Evolutionary conservation across 1,140 invertebrate genomes (phyloP).

Genomic region (Drosophila busckii): DNA sequence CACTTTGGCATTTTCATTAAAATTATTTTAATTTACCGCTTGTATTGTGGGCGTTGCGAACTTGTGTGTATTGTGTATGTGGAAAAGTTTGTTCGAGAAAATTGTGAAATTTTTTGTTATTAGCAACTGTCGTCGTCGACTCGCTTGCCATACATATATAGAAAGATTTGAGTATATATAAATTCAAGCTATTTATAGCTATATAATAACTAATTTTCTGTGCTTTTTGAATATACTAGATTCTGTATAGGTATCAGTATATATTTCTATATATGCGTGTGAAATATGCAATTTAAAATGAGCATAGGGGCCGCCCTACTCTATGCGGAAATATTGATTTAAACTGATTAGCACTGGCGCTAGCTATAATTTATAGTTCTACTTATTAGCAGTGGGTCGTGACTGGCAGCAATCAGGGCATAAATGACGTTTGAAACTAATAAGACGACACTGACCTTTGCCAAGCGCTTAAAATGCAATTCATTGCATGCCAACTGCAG

Average conservation of each 20-base stretch:
- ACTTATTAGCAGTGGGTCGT: slow-evolving; percentile 15
- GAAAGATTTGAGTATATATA: slow-evolving; percentile 15
- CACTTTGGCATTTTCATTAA: slow-evolving; percentile 19
- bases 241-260: slow-evolving; percentile 20
- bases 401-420: slow-evolving; percentile 14
- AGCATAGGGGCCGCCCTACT: background rate
- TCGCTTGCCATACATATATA: slow-evolving; percentile 7
- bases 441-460: slow-evolving; percentile 33
- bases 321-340: slow-evolving; percentile 12
- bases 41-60: slow-evolving; percentile 20
- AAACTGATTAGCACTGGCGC: slow-evolving; percentile 18
- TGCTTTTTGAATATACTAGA: slow-evolving; percentile 9
- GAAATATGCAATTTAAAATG: slow-evolving; percentile 2
- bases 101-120: slow-evolving; percentile 41
- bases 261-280: slow-evolving; percentile 19
- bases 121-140: slow-evolving; percentile 57
- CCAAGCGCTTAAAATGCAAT: slow-evolving; percentile 17
- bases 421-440: slow-evolving; percentile 1
- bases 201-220: slow-evolving; percentile 22
- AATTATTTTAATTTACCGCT: slow-evolving; percentile 16
- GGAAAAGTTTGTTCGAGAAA: slow-evolving; percentile 55
- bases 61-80: slow-evolving; percentile 34
- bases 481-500: slow-evolving; percentile 1
- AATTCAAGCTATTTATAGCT: slow-evolving; percentile 43
- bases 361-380: background rate